Base-by-base conservation (phyloP, 2,797 vertebrate genomes). In the Cichlasoma orientale region DNA sequence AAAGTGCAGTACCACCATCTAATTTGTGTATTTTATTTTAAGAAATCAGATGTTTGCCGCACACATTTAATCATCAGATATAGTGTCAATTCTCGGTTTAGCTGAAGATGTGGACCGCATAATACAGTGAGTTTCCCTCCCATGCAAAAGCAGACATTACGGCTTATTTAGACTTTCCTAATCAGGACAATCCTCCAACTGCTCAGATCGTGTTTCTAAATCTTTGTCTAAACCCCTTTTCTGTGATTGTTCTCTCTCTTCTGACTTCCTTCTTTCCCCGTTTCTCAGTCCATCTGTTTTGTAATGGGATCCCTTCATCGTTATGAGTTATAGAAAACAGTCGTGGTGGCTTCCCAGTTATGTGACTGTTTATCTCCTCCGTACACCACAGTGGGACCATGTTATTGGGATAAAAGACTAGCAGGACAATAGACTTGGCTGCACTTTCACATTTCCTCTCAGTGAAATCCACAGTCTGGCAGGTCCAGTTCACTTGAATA, bases 281-380 rank as follows among this genome's bases (percentile, higher is more conserved):
- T 91, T 90, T 92, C 84, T 88, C 87, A 84, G 84, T 89, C 87
- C 90, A 84, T 92, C 80, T 92, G 89, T 93, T 93, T 93, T 92
- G 92, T 91, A 94, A 94, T 82, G 80, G 47, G 85, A 94, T 93
- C 90, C 71, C 66, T 78, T 80, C 81, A 83, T 91, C 79, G 56
- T 92, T 92, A 89, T 82, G 87, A 89, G 86, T 93, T 91, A 91
- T 90, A 90, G 92, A 89, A 93, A 93, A 91, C 92, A 93, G 86
- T 93, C 33, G 70, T 52, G 77, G 90, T 88, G 90, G 85, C 91
- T 93, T 88, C 83, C 82, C 89, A 92, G 79, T 88, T 90, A 93
- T 93, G 93, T 78, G 86, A 85, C 81, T 95, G 93, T 94, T 93
- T 94, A 94, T 90, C 75, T 90, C 74, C 70, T 74, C 31, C 18